Evolutionary conservation across 2,888 invertebrate genomes (phyloP).

Genomic region (Meiosimyza decipiens): DNA sequence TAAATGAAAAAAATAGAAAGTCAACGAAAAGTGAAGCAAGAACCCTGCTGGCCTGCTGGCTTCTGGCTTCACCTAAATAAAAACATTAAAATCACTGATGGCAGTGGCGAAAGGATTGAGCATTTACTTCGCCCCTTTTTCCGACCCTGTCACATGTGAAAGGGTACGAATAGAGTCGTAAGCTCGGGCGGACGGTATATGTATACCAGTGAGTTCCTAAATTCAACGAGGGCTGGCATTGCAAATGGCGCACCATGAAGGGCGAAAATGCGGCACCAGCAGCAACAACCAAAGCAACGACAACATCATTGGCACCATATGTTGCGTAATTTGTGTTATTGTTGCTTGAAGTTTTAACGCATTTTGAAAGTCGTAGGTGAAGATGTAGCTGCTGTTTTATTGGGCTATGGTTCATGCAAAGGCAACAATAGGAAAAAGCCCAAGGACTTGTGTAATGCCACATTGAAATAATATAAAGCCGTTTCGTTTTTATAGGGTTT

Average conservation of each 20-base stretch:
- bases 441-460: too few relatives aligned
- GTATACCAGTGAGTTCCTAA: background rate
- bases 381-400: background rate
- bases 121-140: slow-evolving; percentile 45
- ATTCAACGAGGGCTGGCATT: slow-evolving; percentile 1
- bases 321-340: slow-evolving; percentile 67
- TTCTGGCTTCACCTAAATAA: slow-evolving; percentile 48
- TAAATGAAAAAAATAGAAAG: slow-evolving; percentile 39
- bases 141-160: slow-evolving; percentile 11
- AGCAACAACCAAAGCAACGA: slow-evolving; percentile 12
- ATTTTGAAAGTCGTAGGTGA: slow-evolving; percentile 25
- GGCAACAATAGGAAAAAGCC: too few relatives aligned
- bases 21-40: slow-evolving; percentile 34
- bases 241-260: slow-evolving; percentile 32
- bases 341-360: slow-evolving; percentile 56
- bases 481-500: too few relatives aligned
- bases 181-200: slow-evolving; percentile 4
- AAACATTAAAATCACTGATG: slow-evolving; percentile 59
- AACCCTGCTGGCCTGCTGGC: slow-evolving; percentile 53
- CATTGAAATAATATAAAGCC: too few relatives aligned
- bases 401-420: too few relatives aligned
- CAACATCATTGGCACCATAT: slow-evolving; percentile 67
- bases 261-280: slow-evolving; percentile 19
- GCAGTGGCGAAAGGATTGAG: slow-evolving; percentile 30
- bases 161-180: background rate